Percentiles rank a stretch among this genome's conserved stretches.
phyloP scores from a whole-genome alignment of 2,797 vertebrate genomes.

The Passerculus sandwichensis region DNA sequence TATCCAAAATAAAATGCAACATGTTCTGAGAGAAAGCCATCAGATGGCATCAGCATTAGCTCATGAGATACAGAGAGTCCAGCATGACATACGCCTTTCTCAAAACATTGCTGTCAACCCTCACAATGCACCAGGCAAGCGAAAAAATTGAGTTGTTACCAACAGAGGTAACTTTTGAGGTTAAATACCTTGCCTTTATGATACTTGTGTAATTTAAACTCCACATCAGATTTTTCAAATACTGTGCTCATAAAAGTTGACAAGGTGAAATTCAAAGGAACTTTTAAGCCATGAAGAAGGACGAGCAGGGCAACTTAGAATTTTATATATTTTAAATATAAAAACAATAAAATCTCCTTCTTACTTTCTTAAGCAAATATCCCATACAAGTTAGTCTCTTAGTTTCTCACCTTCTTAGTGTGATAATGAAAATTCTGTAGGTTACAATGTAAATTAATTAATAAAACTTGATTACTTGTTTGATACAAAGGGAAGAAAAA shows the following conservation, averaged over 20 bases:
- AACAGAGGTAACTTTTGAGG: constrained; percentile 51
- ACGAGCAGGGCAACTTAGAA: neutral
- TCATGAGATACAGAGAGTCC: neutral
- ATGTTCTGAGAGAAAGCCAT: neutral
- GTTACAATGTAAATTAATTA: constrained; percentile 53
- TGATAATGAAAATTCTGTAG: constrained; percentile 53
- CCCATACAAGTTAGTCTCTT: constrained; percentile 8
- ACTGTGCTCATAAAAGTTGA: constrained; percentile 46
- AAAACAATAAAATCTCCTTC: neutral
- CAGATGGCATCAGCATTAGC: neutral
- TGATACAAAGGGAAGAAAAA: neutral
- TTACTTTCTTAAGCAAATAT: constrained; percentile 25
- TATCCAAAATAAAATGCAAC: neutral
- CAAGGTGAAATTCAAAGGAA: constrained; percentile 44
- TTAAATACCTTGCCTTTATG: constrained; percentile 49
- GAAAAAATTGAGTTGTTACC: neutral
- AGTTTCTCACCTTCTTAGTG: constrained; percentile 55
- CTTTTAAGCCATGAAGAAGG: constrained; percentile 11
- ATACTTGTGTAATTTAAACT: constrained; percentile 47
- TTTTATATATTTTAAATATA: neutral
- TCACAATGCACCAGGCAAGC: constrained; percentile 21
- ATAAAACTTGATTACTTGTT: constrained; percentile 35
- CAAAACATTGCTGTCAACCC: neutral
- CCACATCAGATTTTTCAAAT: constrained; percentile 22
- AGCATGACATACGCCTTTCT: neutral